These are phyloP conservation scores for Sula dactylatra DNA, from an alignment of 2,113 vertebrate genomes.

Conservation along the genomic window DNA sequence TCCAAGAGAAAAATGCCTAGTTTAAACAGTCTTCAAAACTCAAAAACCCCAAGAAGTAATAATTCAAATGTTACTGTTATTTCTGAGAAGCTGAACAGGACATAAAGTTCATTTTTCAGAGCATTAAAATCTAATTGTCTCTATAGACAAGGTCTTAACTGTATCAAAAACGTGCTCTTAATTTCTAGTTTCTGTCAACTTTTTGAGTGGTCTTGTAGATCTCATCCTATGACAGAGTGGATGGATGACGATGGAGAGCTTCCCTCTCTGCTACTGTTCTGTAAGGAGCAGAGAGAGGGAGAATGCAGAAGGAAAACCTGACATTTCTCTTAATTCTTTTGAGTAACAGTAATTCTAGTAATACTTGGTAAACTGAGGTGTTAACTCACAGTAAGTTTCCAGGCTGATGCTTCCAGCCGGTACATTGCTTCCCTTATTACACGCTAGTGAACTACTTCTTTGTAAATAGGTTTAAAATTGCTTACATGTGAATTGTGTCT, in stretches of 20 bases:
- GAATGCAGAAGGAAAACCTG: background rate
- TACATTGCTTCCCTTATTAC: background rate
- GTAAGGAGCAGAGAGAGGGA: background rate
- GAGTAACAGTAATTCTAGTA: background rate
- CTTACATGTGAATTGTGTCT: constrained; percentile 95
- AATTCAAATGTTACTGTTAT: background rate
- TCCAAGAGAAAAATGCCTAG: background rate
- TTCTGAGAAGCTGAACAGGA: background rate
- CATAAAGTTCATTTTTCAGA: background rate
- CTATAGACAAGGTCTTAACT: background rate
- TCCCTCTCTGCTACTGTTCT: background rate
- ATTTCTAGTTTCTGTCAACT: background rate
- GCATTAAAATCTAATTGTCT: background rate
- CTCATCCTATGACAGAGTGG: background rate
- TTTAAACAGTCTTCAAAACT: background rate
- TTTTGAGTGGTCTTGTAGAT: background rate
- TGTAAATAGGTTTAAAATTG: background rate
- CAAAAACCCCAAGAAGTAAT: background rate
- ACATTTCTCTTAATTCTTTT: background rate
- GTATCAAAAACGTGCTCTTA: background rate
- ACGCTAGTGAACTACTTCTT: background rate
- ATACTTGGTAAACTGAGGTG: background rate
- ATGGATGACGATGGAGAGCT: background rate
- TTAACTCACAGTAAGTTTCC: background rate
- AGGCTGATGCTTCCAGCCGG: background rate